Evolutionary conservation across 2,888 invertebrate species (phyloP).

Genomic region (Parnassius orleans): DNA sequence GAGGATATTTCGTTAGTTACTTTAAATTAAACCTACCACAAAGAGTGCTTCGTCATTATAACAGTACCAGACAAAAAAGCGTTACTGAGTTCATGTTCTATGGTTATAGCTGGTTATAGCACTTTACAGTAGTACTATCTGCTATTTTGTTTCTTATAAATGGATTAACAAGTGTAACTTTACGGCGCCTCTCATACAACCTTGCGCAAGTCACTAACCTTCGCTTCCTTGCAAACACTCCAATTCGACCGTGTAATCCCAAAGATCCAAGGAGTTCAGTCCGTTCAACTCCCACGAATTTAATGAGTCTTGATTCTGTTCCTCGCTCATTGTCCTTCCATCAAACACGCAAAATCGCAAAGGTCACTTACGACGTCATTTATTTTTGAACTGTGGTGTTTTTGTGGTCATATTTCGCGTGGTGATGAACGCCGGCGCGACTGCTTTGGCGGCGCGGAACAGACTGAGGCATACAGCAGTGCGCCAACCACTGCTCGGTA

Average conservation of each 20-base stretch:
- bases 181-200: slow-evolving; percentile 51
- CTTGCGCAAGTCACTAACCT: slow-evolving; percentile 81
- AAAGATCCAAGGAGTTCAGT: slow-evolving; percentile 87
- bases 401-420: slow-evolving; percentile 54
- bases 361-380: slow-evolving; percentile 52
- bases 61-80: slow-evolving; percentile 34
- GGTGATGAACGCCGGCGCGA: slow-evolving; percentile 41
- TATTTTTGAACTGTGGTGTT: slow-evolving; percentile 44
- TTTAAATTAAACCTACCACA: no score
- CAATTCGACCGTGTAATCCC: slow-evolving; percentile 92
- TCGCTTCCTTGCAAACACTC: slow-evolving; percentile 89
- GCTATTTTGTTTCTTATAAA: slow-evolving; percentile 51
- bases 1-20: no score
- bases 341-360: slow-evolving; percentile 38
- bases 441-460: slow-evolving; percentile 53
- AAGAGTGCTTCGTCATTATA: background rate
- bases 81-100: slow-evolving; percentile 40
- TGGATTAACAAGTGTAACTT: slow-evolving; percentile 41
- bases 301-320: slow-evolving; percentile 69
- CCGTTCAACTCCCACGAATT: slow-evolving; percentile 79
- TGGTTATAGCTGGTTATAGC: slow-evolving; percentile 36
- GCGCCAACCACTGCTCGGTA: slow-evolving; percentile 44
- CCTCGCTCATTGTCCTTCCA: slow-evolving; percentile 68
- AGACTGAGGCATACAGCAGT: slow-evolving; percentile 37
- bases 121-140: slow-evolving; percentile 36